phyloP scores from a whole-genome alignment of 2,797 vertebrate genomes.

The Lacerta bilineata region DNA sequence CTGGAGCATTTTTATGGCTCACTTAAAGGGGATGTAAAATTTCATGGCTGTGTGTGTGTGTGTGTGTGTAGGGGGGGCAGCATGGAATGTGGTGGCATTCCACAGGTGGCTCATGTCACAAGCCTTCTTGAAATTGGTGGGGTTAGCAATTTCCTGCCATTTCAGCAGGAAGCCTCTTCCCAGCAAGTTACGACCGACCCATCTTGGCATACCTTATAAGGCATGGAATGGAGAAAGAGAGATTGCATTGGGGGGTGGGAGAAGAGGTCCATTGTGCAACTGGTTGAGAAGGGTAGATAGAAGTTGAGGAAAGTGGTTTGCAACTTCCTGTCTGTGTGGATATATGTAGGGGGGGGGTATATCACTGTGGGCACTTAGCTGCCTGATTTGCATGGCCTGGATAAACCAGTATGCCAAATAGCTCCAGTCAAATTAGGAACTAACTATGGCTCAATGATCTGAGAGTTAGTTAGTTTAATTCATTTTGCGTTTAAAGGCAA shows the following conservation, averaged over 20 bases:
- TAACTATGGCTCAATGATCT: neutral
- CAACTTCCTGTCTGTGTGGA: neutral
- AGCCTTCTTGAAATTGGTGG: slow-evolving; percentile 19
- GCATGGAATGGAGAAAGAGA: slow-evolving; percentile 11
- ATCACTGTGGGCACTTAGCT: too few relatives aligned
- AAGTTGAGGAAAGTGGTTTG: neutral
- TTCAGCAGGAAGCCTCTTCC: slow-evolving; percentile 1
- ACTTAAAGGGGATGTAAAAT: neutral
- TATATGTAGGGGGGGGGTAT: too few relatives aligned
- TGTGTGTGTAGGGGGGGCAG: too few relatives aligned
- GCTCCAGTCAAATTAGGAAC: neutral
- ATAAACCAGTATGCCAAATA: neutral
- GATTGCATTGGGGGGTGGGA: neutral
- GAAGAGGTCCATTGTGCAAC: neutral
- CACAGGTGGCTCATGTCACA: slow-evolving; percentile 20
- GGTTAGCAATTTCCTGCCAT: neutral
- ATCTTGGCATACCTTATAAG: slow-evolving; percentile 13
- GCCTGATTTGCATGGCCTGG: neutral
- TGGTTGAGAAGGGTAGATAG: neutral
- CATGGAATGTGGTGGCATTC: neutral
- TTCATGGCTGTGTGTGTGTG: slow-evolving; percentile 5
- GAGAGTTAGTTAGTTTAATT: too few relatives aligned
- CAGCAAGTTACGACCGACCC: rapidly evolving
- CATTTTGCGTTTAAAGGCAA: too few relatives aligned
- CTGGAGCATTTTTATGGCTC: neutral